A percentile compares a stretch with the other conserved stretches of the same genome.
Evolutionary conservation across 2,888 invertebrate genomes (phyloP).

Genomic region (Mythimna vitellina): DNA sequence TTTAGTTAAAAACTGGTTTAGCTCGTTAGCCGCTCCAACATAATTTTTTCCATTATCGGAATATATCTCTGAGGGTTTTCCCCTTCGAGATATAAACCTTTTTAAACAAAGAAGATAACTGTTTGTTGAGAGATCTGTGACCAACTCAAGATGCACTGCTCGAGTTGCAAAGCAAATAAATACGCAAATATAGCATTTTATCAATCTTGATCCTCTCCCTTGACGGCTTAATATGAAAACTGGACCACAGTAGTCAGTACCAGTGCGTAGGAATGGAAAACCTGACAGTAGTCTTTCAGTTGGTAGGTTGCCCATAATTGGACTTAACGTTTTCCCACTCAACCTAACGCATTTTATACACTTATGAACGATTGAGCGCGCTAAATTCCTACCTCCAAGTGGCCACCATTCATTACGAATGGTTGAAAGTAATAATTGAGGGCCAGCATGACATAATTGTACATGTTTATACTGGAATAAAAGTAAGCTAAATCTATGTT

Average conservation of each 20-base stretch:
- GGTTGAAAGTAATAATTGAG: background rate
- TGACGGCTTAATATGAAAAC: background rate
- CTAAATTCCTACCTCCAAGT: background rate
- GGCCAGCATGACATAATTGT: background rate
- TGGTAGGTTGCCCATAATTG: too few species aligned
- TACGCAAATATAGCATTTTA: background rate
- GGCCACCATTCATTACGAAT: constrained; percentile 3
- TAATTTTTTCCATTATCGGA: background rate
- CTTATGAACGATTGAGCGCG: too few species aligned
- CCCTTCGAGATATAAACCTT: constrained; percentile 3
- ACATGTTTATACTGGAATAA: background rate
- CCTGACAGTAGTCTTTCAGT: too few species aligned
- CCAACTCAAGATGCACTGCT: constrained; percentile 4
- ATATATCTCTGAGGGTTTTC: background rate
- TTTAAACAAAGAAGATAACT: too few species aligned
- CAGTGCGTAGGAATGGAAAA: background rate
- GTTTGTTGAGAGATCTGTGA: background rate
- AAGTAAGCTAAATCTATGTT: too few species aligned
- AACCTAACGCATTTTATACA: too few species aligned
- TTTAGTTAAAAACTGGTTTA: too few species aligned
- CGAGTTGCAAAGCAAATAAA: constrained; percentile 8
- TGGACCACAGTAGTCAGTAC: background rate
- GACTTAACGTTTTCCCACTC: too few species aligned
- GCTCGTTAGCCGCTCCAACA: background rate
- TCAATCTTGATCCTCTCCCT: background rate